Evolutionary conservation across 2,888 invertebrate genomes (phyloP).

Genomic region (Amphipyra berbera): DNA sequence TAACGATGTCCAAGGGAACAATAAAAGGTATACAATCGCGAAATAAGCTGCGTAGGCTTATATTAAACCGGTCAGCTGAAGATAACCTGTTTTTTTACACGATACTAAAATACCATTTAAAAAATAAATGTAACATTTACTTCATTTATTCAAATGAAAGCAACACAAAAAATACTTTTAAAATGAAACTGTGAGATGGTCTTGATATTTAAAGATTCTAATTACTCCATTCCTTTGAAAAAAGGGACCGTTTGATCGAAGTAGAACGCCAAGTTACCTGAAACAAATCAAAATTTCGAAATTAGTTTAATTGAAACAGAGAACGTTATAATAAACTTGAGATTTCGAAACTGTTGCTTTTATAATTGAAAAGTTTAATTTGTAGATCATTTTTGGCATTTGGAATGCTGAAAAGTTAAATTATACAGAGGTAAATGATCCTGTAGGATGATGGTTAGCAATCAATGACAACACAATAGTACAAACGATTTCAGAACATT

Average conservation of each 20-base stretch:
- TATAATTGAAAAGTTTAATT: slow-evolving; percentile 1
- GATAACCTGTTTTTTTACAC: background rate
- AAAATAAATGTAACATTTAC: no score
- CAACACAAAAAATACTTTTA: slow-evolving; percentile 14
- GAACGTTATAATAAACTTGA: slow-evolving; percentile 38
- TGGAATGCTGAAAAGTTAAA: background rate
- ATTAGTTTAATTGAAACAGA: slow-evolving; percentile 50
- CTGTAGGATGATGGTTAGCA: no score
- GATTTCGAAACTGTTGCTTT: slow-evolving; percentile 10
- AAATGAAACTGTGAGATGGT: slow-evolving; percentile 21
- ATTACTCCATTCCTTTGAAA: slow-evolving; percentile 40
- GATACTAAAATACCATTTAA: no score
- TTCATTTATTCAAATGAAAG: slow-evolving; percentile 13
- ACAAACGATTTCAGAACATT: no score
- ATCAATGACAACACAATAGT: no score
- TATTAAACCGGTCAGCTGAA: slow-evolving; percentile 3
- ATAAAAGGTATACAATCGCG: slow-evolving; percentile 11
- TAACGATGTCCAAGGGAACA: slow-evolving; percentile 31
- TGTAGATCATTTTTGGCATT: background rate
- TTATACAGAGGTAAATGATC: background rate
- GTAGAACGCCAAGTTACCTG: slow-evolving; percentile 51
- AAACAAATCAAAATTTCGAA: slow-evolving; percentile 57
- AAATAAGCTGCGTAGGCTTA: slow-evolving; percentile 13
- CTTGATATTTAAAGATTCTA: slow-evolving; percentile 35
- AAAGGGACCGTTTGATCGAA: slow-evolving; percentile 37